Conservation (phyloP, 2,797 vertebrate genomes). For the Phataginus tetradactyla region DNA sequence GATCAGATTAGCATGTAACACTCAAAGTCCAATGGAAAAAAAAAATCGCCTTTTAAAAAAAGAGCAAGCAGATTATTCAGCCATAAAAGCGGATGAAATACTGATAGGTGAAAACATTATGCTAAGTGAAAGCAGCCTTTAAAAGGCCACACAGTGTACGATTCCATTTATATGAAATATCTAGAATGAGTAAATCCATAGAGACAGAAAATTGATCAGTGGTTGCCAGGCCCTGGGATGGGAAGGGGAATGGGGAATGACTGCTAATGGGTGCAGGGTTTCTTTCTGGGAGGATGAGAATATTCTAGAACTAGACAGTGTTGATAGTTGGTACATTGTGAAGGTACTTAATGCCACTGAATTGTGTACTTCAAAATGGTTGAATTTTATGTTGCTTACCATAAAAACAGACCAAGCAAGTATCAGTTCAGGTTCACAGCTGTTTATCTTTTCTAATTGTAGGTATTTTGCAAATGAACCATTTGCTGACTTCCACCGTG, state of each 20-base stretch:
- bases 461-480: slow-evolving; percentile 98
- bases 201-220: not conserved
- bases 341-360: not conserved
- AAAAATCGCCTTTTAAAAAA: not conserved
- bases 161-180: not conserved
- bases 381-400: not conserved
- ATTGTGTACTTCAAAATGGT: not conserved
- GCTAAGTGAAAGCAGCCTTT: not conserved
- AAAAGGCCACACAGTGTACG: not conserved
- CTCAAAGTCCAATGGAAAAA: not conserved
- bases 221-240: not conserved
- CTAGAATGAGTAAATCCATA: not conserved
- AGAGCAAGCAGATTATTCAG: not conserved
- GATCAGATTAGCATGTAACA: not conserved
- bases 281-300: not conserved
- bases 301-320: not conserved
- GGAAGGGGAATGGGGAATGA: not conserved
- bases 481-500: slow-evolving; percentile 96
- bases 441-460: not conserved
- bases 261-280: not conserved
- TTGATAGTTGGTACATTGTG: not conserved
- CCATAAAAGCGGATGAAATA: not conserved
- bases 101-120: not conserved
- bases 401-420: not conserved
- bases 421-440: not conserved